Evolutionary conservation across 2,888 invertebrate species (phyloP).

Genomic region (Rhopalosiphum nymphaeae): DNA sequence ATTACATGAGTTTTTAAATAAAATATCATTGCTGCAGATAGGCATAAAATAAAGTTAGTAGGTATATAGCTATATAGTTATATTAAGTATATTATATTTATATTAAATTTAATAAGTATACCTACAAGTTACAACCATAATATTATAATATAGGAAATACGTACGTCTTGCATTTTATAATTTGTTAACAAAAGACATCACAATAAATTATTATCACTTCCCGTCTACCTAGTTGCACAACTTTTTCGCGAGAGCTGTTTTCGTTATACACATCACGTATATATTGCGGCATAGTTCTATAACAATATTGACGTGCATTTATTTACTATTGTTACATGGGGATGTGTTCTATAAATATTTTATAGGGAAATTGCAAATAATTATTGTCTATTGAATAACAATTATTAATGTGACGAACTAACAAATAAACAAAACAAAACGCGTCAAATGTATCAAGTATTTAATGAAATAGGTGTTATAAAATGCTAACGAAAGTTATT

Average conservation of each 20-base stretch:
- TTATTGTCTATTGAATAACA: neutral
- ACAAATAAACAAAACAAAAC: neutral
- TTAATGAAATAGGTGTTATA: neutral
- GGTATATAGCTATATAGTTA: too few species aligned
- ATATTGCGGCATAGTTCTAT: neutral
- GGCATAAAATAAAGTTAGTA: too few species aligned
- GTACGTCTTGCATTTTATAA: neutral
- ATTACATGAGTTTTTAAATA: too few species aligned
- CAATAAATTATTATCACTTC: neutral
- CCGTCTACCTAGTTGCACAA: neutral
- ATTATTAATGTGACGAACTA: neutral
- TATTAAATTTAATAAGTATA: neutral
- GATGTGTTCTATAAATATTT: neutral
- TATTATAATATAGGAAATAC: neutral
- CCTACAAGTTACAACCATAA: neutral
- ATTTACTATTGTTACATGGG: neutral
- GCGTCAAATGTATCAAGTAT: neutral
- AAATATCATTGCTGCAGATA: too few species aligned
- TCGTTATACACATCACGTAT: neutral
- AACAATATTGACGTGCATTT: neutral
- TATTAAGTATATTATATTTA: too few species aligned
- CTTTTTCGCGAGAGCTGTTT: neutral
- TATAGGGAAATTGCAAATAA: neutral
- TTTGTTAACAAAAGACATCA: neutral
- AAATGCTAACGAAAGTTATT: neutral